Evolutionary conservation across 92 coral and sea anemone species (phyloP).

Genomic region (Phenganax marumi): DNA sequence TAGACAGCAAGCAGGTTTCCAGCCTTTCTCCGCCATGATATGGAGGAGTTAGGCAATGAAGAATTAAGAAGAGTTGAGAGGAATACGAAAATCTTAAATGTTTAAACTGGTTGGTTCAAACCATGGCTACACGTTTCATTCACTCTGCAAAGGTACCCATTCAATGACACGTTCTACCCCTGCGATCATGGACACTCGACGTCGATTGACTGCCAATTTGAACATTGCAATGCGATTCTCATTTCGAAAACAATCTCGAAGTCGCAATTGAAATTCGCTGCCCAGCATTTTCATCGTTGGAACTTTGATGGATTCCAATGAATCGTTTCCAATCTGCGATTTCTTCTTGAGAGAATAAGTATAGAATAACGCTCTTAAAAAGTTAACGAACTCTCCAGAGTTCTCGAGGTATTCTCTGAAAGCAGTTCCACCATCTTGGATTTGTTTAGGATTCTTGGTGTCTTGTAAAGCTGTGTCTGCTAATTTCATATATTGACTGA

Average conservation of each 20-base stretch:
- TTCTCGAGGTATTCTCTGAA: conserved; percentile 57
- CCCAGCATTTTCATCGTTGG: conserved; percentile 48
- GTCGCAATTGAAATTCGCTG: conserved; percentile 51
- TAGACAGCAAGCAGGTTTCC: too few species aligned
- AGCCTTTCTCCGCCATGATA: too few species aligned
- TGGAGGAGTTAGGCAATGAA: too few species aligned
- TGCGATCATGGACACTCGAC: conserved; percentile 28
- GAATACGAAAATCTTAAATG: too few species aligned
- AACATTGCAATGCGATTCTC: conserved; percentile 22
- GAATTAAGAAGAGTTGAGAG: too few species aligned
- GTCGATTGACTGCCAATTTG: conserved; percentile 37
- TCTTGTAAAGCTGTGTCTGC: not conserved
- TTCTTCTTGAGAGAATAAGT: not conserved
- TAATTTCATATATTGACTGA: not conserved
- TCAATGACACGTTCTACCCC: conserved; percentile 56
- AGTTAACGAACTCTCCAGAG: conserved; percentile 50
- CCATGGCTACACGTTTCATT: not conserved
- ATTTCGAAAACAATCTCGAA: conserved; percentile 59
- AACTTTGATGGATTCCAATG: conserved; percentile 13
- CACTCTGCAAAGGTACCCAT: conserved; percentile 49
- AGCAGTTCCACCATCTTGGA: not conserved
- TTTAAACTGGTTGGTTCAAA: too few species aligned
- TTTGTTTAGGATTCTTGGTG: not conserved
- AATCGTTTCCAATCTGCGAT: not conserved
- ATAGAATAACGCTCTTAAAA: conserved; percentile 61